These are phyloP conservation scores for Phoeniculus purpureus DNA, from an alignment of 2,797 vertebrate species.

Conservation along the genomic window DNA sequence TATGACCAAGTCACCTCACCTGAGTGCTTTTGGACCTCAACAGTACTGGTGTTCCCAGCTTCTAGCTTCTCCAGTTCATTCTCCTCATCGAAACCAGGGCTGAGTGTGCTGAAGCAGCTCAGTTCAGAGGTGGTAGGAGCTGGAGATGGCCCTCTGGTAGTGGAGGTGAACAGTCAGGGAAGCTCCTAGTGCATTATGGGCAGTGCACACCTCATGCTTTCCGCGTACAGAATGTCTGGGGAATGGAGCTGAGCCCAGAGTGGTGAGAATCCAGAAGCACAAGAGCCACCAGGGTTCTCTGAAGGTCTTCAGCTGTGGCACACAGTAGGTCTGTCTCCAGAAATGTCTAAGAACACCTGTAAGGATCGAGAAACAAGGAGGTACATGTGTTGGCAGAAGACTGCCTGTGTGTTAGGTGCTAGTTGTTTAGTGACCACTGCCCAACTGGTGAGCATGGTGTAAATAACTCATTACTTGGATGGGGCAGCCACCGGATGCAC, in stretches of 20 bases:
- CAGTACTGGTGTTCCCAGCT: not conserved
- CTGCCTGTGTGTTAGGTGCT: not conserved
- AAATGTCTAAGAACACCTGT: not conserved
- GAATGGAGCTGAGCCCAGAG: not conserved
- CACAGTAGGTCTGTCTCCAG: not conserved
- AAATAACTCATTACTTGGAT: not conserved
- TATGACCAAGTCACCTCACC: not conserved
- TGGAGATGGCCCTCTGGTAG: not conserved
- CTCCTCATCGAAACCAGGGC: not conserved
- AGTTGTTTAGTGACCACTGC: not conserved
- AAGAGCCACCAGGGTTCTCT: not conserved
- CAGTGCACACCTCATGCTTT: accelerated
- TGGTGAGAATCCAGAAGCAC: not conserved
- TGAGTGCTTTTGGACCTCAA: not conserved
- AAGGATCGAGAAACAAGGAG: not conserved
- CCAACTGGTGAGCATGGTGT: not conserved
- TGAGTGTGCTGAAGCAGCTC: not conserved
- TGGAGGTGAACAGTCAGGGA: accelerated
- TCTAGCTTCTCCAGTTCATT: not conserved
- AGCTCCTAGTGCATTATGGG: accelerated
- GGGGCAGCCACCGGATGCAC: accelerated
- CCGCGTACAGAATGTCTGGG: not conserved
- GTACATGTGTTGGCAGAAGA: not conserved
- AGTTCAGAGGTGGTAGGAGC: not conserved
- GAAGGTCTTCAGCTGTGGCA: not conserved